Conservation (phyloP, 2,888 invertebrate genomes). For the Drosophila koepferae region DNA sequence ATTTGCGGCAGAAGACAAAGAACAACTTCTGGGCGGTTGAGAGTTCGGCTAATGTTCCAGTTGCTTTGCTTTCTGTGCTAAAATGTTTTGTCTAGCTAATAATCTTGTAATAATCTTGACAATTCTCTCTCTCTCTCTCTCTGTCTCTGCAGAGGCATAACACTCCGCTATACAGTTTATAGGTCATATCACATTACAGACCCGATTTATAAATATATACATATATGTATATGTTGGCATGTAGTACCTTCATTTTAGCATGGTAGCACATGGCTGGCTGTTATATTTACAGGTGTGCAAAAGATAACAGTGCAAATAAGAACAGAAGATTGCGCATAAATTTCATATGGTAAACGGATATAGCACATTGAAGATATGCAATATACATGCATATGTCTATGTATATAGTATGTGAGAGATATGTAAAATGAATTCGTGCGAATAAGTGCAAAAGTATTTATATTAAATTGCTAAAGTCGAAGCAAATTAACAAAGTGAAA, state of each 20-base stretch:
- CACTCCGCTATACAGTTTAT: constrained; percentile 29
- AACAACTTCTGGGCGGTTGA: constrained; percentile 24
- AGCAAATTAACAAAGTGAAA: constrained; percentile 11
- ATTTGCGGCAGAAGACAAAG: constrained; percentile 63
- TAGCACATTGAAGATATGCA: constrained; percentile 78
- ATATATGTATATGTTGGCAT: not conserved
- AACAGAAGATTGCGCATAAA: constrained; percentile 23
- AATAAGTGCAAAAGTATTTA: constrained; percentile 44
- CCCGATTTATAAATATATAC: constrained; percentile 37
- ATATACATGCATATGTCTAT: not conserved
- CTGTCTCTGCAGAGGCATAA: constrained; percentile 13
- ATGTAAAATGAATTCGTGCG: constrained; percentile 25
- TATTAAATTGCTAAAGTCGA: not conserved
- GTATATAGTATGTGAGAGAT: not conserved
- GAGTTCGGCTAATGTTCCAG: constrained; percentile 79
- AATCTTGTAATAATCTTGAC: constrained; percentile 75
- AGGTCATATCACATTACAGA: constrained; percentile 54
- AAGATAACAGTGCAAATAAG: constrained; percentile 5
- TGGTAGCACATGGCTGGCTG: constrained; percentile 13
- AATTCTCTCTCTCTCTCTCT: constrained; percentile 16
- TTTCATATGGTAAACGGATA: constrained; percentile 47
- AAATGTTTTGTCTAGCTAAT: constrained; percentile 73
- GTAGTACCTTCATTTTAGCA: not conserved
- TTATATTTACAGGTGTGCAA: constrained; percentile 26
- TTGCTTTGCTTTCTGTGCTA: constrained; percentile 83